Conservation (phyloP, 2,113 vertebrate species). For the Macaca mulatta region DNA sequence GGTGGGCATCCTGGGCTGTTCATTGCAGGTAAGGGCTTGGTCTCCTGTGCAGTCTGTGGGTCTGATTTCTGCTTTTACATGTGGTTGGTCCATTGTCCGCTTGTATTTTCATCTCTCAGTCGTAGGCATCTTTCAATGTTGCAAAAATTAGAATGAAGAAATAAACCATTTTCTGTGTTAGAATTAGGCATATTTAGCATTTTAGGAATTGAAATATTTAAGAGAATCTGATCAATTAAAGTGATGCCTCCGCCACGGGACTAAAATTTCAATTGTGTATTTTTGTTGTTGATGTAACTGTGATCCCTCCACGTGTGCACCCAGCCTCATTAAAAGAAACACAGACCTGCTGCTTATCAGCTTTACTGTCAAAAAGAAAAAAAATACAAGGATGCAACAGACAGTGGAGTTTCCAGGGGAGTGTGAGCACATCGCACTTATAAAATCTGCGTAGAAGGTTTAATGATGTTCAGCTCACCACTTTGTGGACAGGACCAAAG, state of each 20-base stretch:
- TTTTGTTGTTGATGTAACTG: not conserved
- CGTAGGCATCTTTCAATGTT: not conserved
- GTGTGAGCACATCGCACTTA: not conserved
- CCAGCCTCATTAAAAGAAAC: not conserved
- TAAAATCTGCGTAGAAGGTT: fast-evolving
- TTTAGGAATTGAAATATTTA: not conserved
- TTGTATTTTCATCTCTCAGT: too few species aligned
- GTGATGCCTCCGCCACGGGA: not conserved
- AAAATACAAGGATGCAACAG: not conserved
- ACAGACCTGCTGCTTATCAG: not conserved
- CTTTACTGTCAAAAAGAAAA: too few species aligned
- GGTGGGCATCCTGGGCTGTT: too few species aligned
- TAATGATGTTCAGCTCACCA: not conserved
- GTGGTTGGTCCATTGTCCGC: fast-evolving
- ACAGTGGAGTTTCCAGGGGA: not conserved
- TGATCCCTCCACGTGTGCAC: too few species aligned
- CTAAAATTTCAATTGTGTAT: not conserved
- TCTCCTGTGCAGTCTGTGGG: not conserved
- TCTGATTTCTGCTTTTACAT: too few species aligned
- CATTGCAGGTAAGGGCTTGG: too few species aligned
- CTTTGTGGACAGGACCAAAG: not conserved
- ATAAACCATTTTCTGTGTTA: not conserved
- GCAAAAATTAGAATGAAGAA: not conserved
- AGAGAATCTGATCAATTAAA: not conserved
- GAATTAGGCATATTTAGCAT: not conserved